These are phyloP conservation scores for Oreonectes daqikongensis DNA, from an alignment of 2,797 vertebrate genomes.

Conservation along the genomic window DNA sequence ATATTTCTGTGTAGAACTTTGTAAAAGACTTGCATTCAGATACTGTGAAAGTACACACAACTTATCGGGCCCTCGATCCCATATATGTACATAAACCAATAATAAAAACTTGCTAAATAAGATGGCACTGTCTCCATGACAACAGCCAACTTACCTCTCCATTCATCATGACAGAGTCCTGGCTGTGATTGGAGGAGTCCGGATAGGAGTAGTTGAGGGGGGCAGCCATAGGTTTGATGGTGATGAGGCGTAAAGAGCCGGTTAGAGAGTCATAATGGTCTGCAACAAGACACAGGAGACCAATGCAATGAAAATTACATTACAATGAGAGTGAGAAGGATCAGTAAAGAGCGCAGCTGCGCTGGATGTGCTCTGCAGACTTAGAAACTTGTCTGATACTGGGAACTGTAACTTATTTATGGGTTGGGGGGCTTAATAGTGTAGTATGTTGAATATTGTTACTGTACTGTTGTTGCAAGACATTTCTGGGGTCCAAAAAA, in stretches of 20 bases:
- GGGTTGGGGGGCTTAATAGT: neutral
- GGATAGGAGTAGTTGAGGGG: slow-evolving; percentile 85
- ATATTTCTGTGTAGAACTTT: too few species aligned
- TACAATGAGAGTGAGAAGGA: neutral
- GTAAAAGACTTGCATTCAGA: too few species aligned
- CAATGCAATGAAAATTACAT: slow-evolving; percentile 27
- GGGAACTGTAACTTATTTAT: slow-evolving; percentile 2
- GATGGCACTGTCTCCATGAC: slow-evolving; percentile 1
- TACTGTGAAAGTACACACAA: too few species aligned
- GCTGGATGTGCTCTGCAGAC: neutral
- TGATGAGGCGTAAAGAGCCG: slow-evolving; percentile 92
- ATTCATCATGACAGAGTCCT: slow-evolving; percentile 87
- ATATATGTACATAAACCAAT: neutral
- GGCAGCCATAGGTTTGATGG: slow-evolving; percentile 88
- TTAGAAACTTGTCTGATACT: neutral
- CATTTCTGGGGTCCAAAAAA: neutral
- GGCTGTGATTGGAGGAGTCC: slow-evolving; percentile 85
- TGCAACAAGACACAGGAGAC: slow-evolving; percentile 50
- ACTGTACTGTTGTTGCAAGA: neutral
- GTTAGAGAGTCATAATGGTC: slow-evolving; percentile 93
- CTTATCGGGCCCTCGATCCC: too few species aligned
- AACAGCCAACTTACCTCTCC: slow-evolving; percentile 84
- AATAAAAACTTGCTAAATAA: slow-evolving; percentile 8
- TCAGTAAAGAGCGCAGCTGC: neutral
- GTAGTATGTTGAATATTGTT: neutral